A percentile compares a stretch with the other conserved stretches of the same genome.
Evolutionary conservation across 2,888 invertebrate species (phyloP).

Genomic region (Drosophila siamana): DNA sequence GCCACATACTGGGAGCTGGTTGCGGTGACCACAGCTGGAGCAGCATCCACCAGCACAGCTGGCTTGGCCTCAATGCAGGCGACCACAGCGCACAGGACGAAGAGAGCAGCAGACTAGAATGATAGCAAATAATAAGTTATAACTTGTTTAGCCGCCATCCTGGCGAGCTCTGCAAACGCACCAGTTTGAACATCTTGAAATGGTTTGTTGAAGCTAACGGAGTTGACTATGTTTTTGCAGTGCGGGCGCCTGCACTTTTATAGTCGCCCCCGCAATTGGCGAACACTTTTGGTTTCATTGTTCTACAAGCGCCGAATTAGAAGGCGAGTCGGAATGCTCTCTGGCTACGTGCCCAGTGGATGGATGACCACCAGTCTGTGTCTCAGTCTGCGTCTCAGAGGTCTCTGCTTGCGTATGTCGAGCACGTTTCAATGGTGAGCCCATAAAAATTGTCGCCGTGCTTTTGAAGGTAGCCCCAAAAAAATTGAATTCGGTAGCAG

Average conservation of each 20-base stretch:
- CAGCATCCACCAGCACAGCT: constrained; percentile 69
- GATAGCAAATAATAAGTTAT: not conserved
- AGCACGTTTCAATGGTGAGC: constrained; percentile 63
- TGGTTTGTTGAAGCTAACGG: constrained; percentile 57
- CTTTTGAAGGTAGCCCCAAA: constrained; percentile 54
- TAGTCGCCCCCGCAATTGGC: constrained; percentile 44
- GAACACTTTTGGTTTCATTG: constrained; percentile 21
- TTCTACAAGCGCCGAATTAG: constrained; percentile 41
- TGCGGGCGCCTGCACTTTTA: constrained; percentile 67
- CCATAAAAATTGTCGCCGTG: constrained; percentile 65
- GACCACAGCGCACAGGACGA: constrained; percentile 84
- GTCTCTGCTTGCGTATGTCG: constrained; percentile 52
- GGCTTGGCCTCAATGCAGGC: constrained; percentile 86
- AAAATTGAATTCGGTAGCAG: constrained; percentile 35
- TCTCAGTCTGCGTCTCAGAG: constrained; percentile 31
- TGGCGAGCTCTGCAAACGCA: constrained; percentile 34
- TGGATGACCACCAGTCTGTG: constrained; percentile 15
- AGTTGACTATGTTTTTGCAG: constrained; percentile 63
- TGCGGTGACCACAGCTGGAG: constrained; percentile 86
- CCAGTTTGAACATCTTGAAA: constrained; percentile 82
- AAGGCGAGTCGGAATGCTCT: constrained; percentile 30
- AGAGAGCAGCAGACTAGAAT: constrained; percentile 81
- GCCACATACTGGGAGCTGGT: constrained; percentile 88
- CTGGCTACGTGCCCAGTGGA: constrained; percentile 60
- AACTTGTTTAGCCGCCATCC: not conserved